Evolutionary conservation across 1,140 invertebrate genomes (phyloP), one percentile per base, ranked within the genome.

Genomic region (Sesamia nonagrioides): DNA sequence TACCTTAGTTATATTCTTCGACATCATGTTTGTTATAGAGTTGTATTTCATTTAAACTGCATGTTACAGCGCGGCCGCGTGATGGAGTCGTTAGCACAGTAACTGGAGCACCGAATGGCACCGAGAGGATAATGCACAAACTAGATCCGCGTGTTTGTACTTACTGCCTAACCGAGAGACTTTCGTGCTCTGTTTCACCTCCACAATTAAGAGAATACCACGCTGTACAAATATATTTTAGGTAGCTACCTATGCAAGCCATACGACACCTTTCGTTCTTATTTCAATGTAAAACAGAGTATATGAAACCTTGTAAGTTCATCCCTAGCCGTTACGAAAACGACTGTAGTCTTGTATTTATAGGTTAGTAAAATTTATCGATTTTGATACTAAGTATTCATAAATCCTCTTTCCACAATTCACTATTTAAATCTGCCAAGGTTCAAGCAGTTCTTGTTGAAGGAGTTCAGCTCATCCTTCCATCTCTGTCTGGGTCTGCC

Each of bases 141-240:
- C 85, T 80, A 86, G 86, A 89, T 88, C 81, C 79, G 27, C 74
- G 35, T n/a, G 17, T 13, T 17, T 33, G n/a, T 58, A 37, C 60
- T 35, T 82, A 76, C 3, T 84, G 73, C 76, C 81, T 85, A 69
- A 73, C 61, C 35, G 35, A 78, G 83, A 88, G 81, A 88, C 84
- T 82, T 74, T 84, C 86, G 84, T 91, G 90, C 88, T 89, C 89
- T 92, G 90, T 89, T 91, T 91, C 87, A 83, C 84, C 74, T 37
- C 42, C 61, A 85, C 82, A 84, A 86, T 83, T 81, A 56, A 58
- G 50, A 72, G 61, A 68, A 61, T 58, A 42, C 42, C 61, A 54
- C 61, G 17, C 42, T 17, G 40, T 61, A 48, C 33, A 50, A n/a
- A 75, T 42, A 63, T 73, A 61, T 69, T 69, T 69, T 69, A 48